A percentile compares a stretch with the other conserved stretches of the same genome.
phyloP scores from a whole-genome alignment of 2,113 vertebrate species.

The Lates calcarifer region DNA sequence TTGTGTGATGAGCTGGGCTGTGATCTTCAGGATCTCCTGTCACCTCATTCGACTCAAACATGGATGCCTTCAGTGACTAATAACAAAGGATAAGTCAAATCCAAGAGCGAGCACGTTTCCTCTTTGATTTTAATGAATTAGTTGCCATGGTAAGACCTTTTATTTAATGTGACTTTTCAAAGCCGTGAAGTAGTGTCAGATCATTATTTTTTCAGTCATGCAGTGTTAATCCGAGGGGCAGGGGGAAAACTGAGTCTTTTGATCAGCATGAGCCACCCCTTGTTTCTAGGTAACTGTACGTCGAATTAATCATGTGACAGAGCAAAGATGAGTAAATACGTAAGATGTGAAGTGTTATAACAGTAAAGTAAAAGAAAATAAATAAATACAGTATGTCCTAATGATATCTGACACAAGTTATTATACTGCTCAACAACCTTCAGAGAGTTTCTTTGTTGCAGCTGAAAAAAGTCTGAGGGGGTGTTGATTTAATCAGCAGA shows the following conservation, averaged over 20 bases:
- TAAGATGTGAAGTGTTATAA: neutral
- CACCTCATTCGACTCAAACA: neutral
- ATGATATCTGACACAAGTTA: neutral
- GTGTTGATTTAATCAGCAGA: too few species aligned
- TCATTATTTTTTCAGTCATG: neutral
- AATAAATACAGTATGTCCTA: neutral
- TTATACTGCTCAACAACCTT: neutral
- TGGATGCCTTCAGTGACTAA: neutral
- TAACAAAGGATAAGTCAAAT: neutral
- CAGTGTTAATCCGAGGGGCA: neutral
- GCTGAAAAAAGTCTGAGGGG: too few species aligned
- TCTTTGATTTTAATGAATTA: neutral
- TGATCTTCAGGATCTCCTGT: neutral
- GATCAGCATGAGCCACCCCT: neutral
- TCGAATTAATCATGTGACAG: neutral
- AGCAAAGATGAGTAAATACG: neutral
- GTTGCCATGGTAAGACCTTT: slow-evolving; percentile 3
- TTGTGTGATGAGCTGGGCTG: neutral
- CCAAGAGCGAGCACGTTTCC: too few species aligned
- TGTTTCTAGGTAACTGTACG: neutral
- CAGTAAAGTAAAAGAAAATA: neutral
- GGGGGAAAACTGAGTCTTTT: neutral
- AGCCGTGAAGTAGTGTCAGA: neutral
- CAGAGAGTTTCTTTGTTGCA: too few species aligned
- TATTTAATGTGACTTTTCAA: neutral